Percentiles rank a stretch among this genome's conserved stretches.
Evolutionary conservation across 2,888 invertebrate species (phyloP).

Genomic region (Andrena minutula): DNA sequence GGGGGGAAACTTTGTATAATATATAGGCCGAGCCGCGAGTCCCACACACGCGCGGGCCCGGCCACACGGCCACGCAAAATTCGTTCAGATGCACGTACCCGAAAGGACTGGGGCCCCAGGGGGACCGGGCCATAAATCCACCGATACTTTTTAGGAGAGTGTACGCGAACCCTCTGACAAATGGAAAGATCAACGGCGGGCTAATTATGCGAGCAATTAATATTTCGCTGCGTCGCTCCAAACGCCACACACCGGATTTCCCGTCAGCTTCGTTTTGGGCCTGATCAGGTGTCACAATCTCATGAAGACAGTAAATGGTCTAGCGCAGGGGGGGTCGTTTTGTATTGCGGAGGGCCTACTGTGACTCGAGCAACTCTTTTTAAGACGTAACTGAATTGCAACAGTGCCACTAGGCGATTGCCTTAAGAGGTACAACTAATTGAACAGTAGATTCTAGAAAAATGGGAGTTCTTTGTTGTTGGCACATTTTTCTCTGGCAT

Average conservation of each 20-base stretch:
- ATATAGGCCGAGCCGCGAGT: conserved; percentile 69
- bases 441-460: no score
- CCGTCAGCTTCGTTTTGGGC: not conserved
- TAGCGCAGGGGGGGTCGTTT: no score
- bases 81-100: conserved; percentile 56
- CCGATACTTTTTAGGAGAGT: conserved; percentile 48
- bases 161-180: conserved; percentile 51
- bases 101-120: conserved; percentile 39
- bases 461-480: no score
- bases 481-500: no score
- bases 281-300: not conserved
- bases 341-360: no score
- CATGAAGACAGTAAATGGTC: no score
- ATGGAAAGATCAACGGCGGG: conserved; percentile 53
- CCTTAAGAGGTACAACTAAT: no score
- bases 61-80: conserved; percentile 55
- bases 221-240: conserved; percentile 12
- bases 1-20: conserved; percentile 74
- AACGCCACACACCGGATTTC: not conserved
- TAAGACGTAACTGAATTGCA: no score
- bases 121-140: conserved; percentile 48
- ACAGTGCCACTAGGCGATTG: no score
- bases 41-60: conserved; percentile 14
- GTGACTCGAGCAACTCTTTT: no score
- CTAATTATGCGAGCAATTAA: conserved; percentile 54